phyloP scores from a whole-genome alignment of 2,113 vertebrate species.

The Dolichallabes microphthalmus region DNA sequence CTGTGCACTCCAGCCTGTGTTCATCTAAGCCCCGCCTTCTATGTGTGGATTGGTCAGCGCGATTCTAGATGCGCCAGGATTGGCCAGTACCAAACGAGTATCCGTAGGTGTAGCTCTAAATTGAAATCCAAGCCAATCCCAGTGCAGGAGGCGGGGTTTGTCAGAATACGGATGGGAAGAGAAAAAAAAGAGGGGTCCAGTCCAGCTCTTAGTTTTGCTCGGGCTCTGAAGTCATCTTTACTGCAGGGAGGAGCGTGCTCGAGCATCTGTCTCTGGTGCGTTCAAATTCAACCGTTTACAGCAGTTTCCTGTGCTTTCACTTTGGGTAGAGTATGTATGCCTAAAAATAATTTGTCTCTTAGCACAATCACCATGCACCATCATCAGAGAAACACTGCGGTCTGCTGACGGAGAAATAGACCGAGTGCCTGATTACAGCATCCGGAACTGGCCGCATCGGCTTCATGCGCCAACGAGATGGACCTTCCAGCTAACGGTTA shows the following conservation, averaged over 20 bases:
- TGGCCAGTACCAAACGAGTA: not conserved
- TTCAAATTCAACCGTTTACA: slow-evolving; percentile 68
- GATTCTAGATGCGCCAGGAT: not conserved
- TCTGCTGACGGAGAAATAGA: slow-evolving; percentile 40
- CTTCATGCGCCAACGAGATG: slow-evolving; percentile 75
- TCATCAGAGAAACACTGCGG: slow-evolving; percentile 29
- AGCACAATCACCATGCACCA: slow-evolving; percentile 14
- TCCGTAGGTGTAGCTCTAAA: too few species aligned
- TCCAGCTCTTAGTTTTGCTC: slow-evolving; percentile 59
- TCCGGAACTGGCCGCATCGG: slow-evolving; percentile 64
- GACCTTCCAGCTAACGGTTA: slow-evolving; percentile 62
- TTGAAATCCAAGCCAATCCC: not conserved
- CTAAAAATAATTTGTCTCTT: not conserved
- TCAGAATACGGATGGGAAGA: slow-evolving; percentile 18
- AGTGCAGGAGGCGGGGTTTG: not conserved
- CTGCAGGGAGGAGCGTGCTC: slow-evolving; percentile 76
- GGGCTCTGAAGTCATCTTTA: slow-evolving; percentile 63
- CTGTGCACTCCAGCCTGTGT: not conserved
- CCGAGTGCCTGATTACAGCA: slow-evolving; percentile 45
- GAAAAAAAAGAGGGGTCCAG: slow-evolving; percentile 50
- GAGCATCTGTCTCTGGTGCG: slow-evolving; percentile 68
- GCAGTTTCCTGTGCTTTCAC: slow-evolving; percentile 60
- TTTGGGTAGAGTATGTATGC: slow-evolving; percentile 43
- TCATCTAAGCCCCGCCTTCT: not conserved
- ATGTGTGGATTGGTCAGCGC: not conserved